Conservation (phyloP, 2,888 invertebrate genomes). For the Abscondita cerata region DNA sequence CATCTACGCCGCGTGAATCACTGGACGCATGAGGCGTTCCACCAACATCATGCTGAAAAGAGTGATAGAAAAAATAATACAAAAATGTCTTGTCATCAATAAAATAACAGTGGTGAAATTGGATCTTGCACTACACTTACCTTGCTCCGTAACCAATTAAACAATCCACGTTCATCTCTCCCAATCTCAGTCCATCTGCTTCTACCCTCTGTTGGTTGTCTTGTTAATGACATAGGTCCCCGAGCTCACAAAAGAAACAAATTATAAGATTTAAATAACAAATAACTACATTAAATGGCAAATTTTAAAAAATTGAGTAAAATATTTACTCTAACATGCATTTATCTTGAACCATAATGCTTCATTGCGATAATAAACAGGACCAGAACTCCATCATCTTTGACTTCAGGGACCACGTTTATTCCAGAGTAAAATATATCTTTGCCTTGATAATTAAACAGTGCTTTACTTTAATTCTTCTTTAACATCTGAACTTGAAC, state of each 20-base stretch:
- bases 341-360: conserved; percentile 99
- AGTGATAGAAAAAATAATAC: too few species aligned
- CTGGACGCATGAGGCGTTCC: conserved; percentile 98
- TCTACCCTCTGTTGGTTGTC: conserved; percentile 98
- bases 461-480: conserved; percentile 83
- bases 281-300: too few species aligned
- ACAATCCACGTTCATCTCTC: conserved; percentile 99
- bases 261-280: too few species aligned
- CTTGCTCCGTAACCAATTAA: conserved; percentile 96
- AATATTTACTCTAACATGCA: conserved; percentile 97
- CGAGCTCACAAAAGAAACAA: conserved; percentile 73
- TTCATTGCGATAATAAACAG: conserved; percentile 99
- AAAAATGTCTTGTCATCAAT: too few species aligned
- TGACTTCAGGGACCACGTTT: conserved; percentile 94
- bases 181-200: conserved; percentile 91
- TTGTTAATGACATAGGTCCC: conserved; percentile 93
- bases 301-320: too few species aligned
- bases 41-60: conserved; percentile 95
- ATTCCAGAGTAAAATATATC: conserved; percentile 96
- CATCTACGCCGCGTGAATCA: conserved; percentile 96
- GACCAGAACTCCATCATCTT: too few species aligned
- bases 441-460: conserved; percentile 98
- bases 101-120: too few species aligned
- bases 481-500: conserved; percentile 86
- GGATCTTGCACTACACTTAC: too few species aligned